Percentiles rank a stretch among this genome's conserved stretches.
Evolutionary conservation across 2,113 vertebrate species (phyloP).

Genomic region (Ellobius talpinus): DNA sequence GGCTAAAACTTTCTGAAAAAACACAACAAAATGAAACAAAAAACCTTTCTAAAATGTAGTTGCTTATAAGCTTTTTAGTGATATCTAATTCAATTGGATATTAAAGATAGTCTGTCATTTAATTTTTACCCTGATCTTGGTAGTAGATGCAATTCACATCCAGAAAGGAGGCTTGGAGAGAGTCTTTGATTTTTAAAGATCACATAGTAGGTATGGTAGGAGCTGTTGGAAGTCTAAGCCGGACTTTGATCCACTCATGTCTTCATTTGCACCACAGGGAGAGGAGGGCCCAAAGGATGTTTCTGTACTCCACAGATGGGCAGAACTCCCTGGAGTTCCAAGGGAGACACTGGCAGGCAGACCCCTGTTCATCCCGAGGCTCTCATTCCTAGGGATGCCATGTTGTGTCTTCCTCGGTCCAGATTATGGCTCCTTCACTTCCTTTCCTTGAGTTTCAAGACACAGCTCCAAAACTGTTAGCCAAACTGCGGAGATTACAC

Average conservation of each 20-base stretch:
- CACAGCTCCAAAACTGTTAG: not conserved
- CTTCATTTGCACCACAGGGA: not conserved
- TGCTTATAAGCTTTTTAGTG: not conserved
- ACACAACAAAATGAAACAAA: not conserved
- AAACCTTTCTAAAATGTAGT: not conserved
- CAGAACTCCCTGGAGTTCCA: not conserved
- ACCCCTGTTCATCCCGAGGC: not conserved
- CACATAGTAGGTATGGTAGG: not conserved
- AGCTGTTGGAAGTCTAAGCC: not conserved
- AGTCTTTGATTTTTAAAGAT: not conserved
- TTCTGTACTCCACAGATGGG: not conserved
- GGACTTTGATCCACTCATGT: not conserved
- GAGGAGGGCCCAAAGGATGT: not conserved
- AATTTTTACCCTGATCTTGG: not conserved
- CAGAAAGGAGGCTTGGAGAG: constrained; percentile 19
- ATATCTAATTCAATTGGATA: not conserved
- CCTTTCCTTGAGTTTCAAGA: not conserved
- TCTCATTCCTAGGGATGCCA: not conserved
- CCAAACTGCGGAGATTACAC: not conserved
- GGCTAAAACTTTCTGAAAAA: not conserved
- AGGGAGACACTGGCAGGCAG: not conserved
- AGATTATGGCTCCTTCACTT: not conserved
- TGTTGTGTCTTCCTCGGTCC: not conserved
- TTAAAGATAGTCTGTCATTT: not conserved
- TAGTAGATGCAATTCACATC: not conserved